Conservation (phyloP, 2,888 invertebrate species). For the Tachystola acroxantha region DNA sequence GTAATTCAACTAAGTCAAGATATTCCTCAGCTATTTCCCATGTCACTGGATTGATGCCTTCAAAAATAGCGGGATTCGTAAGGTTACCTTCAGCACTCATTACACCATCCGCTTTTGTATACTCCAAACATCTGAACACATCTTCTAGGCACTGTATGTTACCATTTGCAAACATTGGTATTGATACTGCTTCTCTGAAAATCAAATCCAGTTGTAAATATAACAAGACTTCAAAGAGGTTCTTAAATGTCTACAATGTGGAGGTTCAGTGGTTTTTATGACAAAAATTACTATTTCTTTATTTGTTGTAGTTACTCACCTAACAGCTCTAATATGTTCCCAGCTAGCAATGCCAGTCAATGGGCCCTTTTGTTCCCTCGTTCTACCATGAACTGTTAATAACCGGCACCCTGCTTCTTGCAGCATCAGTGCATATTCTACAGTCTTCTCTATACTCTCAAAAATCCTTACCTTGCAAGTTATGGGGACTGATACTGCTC, state of each 20-base stretch:
- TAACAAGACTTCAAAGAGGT: too few species aligned
- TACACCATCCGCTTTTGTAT: constrained; percentile 91
- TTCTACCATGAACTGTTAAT: constrained; percentile 97
- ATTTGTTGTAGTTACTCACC: too few species aligned
- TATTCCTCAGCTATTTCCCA: constrained; percentile 96
- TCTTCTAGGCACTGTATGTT: constrained; percentile 96
- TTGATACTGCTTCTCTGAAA: constrained; percentile 87
- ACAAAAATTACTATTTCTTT: too few species aligned
- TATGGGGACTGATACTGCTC: constrained; percentile 89
- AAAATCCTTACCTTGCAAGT: constrained; percentile 98
- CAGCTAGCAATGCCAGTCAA: constrained; percentile 96
- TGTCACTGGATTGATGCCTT: constrained; percentile 85
- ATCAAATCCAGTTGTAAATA: constrained; percentile 11
- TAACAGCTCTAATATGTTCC: constrained; percentile 94
- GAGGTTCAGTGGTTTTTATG: too few species aligned
- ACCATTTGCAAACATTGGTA: constrained; percentile 98
- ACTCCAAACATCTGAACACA: constrained; percentile 88
- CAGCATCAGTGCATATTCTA: constrained; percentile 95
- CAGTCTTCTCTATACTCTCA: constrained; percentile 89
- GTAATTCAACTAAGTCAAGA: constrained; percentile 86
- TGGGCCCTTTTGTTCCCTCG: constrained; percentile 97
- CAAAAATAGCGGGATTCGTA: constrained; percentile 97
- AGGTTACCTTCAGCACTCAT: constrained; percentile 97
- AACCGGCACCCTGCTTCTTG: constrained; percentile 95
- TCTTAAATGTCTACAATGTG: too few species aligned